Conservation (phyloP, 1,140 invertebrate species). For the Drosophila burlai region DNA sequence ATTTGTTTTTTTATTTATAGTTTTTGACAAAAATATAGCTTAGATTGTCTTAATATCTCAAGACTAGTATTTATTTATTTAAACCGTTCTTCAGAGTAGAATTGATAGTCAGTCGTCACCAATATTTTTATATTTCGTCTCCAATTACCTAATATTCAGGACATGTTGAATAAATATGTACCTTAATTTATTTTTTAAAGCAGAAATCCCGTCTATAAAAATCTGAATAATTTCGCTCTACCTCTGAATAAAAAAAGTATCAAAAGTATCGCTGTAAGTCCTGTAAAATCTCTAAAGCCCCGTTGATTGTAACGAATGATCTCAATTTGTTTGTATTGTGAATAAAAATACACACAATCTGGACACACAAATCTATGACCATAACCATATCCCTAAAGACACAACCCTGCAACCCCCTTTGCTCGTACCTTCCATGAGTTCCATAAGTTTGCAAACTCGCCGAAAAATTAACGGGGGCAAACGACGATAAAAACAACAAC, state of each 20-base stretch:
- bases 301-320: slow-evolving; percentile 24
- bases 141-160: too few relatives aligned
- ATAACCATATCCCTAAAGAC: slow-evolving; percentile 14
- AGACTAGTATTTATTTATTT: background rate
- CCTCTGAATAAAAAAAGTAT: background rate
- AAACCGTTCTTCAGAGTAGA: too few relatives aligned
- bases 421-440: background rate
- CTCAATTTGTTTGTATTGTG: slow-evolving; percentile 8
- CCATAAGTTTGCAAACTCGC: slow-evolving; percentile 43
- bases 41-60: background rate
- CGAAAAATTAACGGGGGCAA: slow-evolving; percentile 60
- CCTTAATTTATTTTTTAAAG: background rate
- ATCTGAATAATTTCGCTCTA: too few relatives aligned
- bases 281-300: background rate
- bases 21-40: too few relatives aligned
- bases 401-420: slow-evolving; percentile 36
- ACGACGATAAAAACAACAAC: slow-evolving; percentile 37
- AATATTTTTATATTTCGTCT: too few relatives aligned
- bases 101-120: too few relatives aligned
- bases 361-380: slow-evolving; percentile 25
- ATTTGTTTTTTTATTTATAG: too few relatives aligned
- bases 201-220: background rate
- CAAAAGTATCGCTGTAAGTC: background rate
- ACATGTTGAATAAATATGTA: background rate
- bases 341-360: slow-evolving; percentile 13